phyloP scores from a whole-genome alignment of 2,888 invertebrate species.

The Cataglyphis altisquamis region DNA sequence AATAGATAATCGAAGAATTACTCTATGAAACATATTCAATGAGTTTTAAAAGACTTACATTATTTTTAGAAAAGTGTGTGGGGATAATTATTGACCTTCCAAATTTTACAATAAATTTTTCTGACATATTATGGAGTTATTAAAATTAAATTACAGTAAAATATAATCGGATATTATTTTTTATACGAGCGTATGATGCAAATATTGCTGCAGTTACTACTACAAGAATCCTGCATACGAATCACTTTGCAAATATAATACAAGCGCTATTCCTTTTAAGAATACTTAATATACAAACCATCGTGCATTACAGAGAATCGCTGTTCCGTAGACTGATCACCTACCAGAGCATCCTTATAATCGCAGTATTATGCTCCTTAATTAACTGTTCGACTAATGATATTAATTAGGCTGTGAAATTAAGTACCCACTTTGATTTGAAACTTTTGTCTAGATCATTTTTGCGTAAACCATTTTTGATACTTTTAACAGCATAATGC shows the following conservation, averaged over 20 bases:
- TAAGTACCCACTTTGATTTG: conserved; percentile 77
- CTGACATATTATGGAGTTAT: not conserved
- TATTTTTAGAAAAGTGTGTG: not conserved
- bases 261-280: conserved; percentile 38
- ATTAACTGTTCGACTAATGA: conserved; percentile 84
- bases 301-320: conserved; percentile 72
- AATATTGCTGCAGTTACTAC: not conserved
- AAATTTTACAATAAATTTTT: conserved; percentile 4
- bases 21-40: conserved; percentile 12
- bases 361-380: conserved; percentile 83
- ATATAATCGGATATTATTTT: conserved; percentile 5
- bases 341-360: conserved; percentile 79
- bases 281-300: conserved; percentile 51
- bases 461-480: conserved; percentile 38
- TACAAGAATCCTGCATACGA: not conserved
- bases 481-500: conserved; percentile 18
- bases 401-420: conserved; percentile 85
- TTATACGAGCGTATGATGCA: conserved; percentile 10
- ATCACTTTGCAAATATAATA: conserved; percentile 20
- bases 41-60: not conserved
- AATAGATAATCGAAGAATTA: conserved; percentile 20
- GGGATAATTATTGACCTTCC: not conserved
- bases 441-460: conserved; percentile 55
- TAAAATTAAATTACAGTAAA: conserved; percentile 12
- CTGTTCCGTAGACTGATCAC: conserved; percentile 82